A percentile compares a stretch with the other conserved stretches of the same genome.
Evolutionary conservation across 2,113 vertebrate species (phyloP).

Genomic region (Syngnathus scovelli): DNA sequence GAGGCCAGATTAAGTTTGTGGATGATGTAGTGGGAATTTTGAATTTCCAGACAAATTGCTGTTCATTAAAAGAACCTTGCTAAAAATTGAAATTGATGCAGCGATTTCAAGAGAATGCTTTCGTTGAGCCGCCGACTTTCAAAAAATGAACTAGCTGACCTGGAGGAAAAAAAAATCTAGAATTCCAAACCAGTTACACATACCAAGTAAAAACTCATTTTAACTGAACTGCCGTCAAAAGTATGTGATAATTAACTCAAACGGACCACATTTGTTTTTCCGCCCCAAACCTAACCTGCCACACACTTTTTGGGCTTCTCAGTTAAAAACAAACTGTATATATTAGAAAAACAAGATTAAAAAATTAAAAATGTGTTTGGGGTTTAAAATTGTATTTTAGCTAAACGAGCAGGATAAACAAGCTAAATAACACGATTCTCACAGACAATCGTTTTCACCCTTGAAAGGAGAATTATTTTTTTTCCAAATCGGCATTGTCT

Average conservation of each 20-base stretch:
- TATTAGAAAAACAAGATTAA: background rate
- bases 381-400: no score
- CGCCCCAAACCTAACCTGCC: no score
- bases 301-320: background rate
- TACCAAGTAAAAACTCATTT: background rate
- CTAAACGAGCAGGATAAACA: no score
- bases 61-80: background rate
- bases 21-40: conserved; percentile 6
- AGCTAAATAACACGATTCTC: background rate
- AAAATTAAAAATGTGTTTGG: no score
- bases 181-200: background rate
- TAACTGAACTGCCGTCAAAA: background rate
- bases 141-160: background rate
- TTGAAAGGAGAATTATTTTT: background rate
- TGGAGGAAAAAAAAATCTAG: background rate
- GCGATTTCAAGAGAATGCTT: background rate
- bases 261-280: background rate
- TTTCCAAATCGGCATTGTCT: background rate
- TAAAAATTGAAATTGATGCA: background rate
- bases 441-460: background rate
- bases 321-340: background rate
- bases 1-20: conserved; percentile 53
- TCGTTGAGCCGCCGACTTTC: background rate
- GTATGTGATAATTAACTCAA: background rate
- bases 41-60: background rate